Percentiles rank a stretch among this genome's conserved stretches.
Conservation (phyloP, 2,888 invertebrate genomes). For the Lacanobia wlatinum region DNA sequence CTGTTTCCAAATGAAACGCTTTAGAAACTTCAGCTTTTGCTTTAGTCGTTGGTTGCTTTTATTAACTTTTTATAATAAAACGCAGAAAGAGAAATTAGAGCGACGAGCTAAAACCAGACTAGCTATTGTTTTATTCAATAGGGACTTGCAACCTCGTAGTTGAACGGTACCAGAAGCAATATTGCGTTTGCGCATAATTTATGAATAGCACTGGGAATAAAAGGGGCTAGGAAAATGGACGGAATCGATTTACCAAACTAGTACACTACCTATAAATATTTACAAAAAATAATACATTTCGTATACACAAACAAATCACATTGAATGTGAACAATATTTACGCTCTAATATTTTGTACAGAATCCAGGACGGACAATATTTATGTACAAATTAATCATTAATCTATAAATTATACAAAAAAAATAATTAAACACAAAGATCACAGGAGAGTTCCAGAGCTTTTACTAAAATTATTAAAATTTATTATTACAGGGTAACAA, state of each 20-base stretch:
- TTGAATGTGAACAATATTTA: slow-evolving; percentile 73
- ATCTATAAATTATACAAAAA: slow-evolving; percentile 75
- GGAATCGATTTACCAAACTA: slow-evolving; percentile 54
- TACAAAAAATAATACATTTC: slow-evolving; percentile 67
- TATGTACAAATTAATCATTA: slow-evolving; percentile 61
- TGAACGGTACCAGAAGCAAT: slow-evolving; percentile 61
- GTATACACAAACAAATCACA: slow-evolving; percentile 73
- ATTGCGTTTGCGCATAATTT: slow-evolving; percentile 66
- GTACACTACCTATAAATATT: slow-evolving; percentile 53
- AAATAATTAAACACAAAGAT: slow-evolving; percentile 84
- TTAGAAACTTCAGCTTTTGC: slow-evolving; percentile 1
- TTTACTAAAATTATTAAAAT: slow-evolving; percentile 76
- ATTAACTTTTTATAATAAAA: slow-evolving; percentile 43
- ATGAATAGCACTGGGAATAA: slow-evolving; percentile 58
- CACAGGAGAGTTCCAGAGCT: slow-evolving; percentile 91
- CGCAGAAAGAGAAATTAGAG: slow-evolving; percentile 59
- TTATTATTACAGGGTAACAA: slow-evolving; percentile 83
- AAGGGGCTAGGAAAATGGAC: slow-evolving; percentile 56
- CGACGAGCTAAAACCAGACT: slow-evolving; percentile 61
- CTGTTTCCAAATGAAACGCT: neutral
- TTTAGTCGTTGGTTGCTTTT: slow-evolving; percentile 5
- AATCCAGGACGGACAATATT: slow-evolving; percentile 52
- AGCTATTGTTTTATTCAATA: slow-evolving; percentile 68
- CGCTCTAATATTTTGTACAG: slow-evolving; percentile 76
- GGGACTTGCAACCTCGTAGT: slow-evolving; percentile 53